Conservation (phyloP, 2,113 vertebrate species). For the Verasper variegatus region DNA sequence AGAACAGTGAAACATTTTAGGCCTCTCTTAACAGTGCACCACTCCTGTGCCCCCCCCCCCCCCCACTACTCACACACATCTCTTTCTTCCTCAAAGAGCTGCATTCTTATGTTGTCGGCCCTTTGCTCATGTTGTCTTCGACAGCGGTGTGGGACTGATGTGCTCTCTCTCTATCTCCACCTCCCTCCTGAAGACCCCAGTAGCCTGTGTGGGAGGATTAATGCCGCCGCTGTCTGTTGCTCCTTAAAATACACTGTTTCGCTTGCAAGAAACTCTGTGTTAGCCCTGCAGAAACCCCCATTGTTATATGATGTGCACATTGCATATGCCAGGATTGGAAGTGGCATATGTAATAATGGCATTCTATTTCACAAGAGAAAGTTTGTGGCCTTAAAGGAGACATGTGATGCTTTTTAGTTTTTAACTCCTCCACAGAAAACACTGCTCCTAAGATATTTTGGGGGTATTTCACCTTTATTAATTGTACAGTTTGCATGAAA, state of each 20-base stretch:
- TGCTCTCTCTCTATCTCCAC: neutral
- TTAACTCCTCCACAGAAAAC: too few relatives aligned
- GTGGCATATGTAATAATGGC: slow-evolving; percentile 8
- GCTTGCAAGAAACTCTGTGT: slow-evolving; percentile 26
- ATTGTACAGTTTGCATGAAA: too few relatives aligned
- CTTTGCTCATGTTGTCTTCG: slow-evolving; percentile 49
- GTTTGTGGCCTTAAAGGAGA: neutral
- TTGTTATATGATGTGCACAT: slow-evolving; percentile 31
- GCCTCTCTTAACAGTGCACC: slow-evolving; percentile 29
- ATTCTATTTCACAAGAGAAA: slow-evolving; percentile 11
- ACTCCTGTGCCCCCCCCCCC: slow-evolving; percentile 24
- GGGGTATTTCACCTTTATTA: too few relatives aligned
- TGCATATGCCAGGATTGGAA: slow-evolving; percentile 13
- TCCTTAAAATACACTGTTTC: slow-evolving; percentile 28
- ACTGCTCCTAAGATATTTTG: too few relatives aligned
- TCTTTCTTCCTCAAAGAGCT: slow-evolving; percentile 42
- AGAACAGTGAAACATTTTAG: slow-evolving; percentile 35
- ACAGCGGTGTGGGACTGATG: slow-evolving; percentile 24
- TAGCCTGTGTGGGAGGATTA: slow-evolving; percentile 59
- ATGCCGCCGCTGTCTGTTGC: slow-evolving; percentile 31
- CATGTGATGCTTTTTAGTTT: too few relatives aligned
- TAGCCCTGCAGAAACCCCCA: slow-evolving; percentile 14
- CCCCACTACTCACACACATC: neutral
- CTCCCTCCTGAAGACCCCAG: slow-evolving; percentile 33
- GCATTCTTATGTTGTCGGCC: slow-evolving; percentile 42